Evolutionary conservation across 2,113 vertebrate genomes (phyloP).

Genomic region (Potamarius usumacintae): DNA sequence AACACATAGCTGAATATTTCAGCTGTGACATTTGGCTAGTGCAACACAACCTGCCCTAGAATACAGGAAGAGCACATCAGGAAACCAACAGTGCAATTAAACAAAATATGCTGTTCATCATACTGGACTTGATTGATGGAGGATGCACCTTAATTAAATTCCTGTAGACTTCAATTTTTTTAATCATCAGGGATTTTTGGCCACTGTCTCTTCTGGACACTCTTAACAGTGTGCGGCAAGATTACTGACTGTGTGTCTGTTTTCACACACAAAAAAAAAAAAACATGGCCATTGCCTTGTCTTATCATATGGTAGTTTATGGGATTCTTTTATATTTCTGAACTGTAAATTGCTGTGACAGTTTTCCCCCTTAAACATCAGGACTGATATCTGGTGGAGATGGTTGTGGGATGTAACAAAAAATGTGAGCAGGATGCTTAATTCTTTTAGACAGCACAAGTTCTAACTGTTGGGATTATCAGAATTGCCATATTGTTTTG

Average conservation of each 20-base stretch:
- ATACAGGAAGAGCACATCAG: constrained; percentile 8
- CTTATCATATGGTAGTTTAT: not conserved
- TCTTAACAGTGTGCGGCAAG: not conserved
- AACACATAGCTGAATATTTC: not conserved
- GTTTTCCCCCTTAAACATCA: not conserved
- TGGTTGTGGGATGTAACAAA: constrained; percentile 20
- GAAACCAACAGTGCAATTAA: not conserved
- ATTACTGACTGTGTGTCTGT: not conserved
- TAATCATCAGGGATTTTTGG: constrained; percentile 36
- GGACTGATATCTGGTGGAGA: not conserved
- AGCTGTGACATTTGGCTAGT: not conserved
- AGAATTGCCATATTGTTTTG: not conserved
- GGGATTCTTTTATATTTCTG: not conserved
- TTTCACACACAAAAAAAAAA: not conserved
- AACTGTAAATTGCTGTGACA: constrained; percentile 1
- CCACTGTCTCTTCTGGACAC: not conserved
- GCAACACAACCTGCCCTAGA: not conserved
- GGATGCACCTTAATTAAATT: constrained; percentile 22
- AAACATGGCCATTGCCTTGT: not conserved
- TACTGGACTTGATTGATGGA: constrained; percentile 29
- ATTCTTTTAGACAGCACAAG: not conserved
- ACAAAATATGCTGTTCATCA: constrained; percentile 2
- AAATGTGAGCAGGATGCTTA: constrained; percentile 18
- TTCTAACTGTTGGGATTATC: not conserved
- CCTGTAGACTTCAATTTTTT: not conserved